Percentiles rank a stretch among this genome's conserved stretches.
phyloP scores from a whole-genome alignment of 2,888 invertebrate species.

The Lepetodrilus schrolli region DNA sequence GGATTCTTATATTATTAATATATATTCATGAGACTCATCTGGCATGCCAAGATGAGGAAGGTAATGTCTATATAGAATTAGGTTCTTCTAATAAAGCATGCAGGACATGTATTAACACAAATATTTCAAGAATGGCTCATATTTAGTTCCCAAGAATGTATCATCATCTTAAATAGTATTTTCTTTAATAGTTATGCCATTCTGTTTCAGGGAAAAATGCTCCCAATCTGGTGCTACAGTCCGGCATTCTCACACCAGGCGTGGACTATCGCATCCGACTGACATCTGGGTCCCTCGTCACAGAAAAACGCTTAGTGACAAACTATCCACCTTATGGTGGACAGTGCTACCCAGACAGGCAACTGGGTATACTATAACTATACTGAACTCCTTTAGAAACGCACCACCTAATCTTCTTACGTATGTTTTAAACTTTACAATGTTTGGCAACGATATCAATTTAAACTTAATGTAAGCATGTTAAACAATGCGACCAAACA shows the following conservation, averaged over 20 bases:
- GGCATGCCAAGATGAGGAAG: no score
- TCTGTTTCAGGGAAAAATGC: constrained; percentile 27
- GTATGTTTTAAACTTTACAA: no score
- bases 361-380: no score
- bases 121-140: neutral
- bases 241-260: constrained; percentile 29
- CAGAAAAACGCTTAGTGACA: constrained; percentile 28
- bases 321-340: constrained; percentile 41
- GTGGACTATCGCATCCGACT: constrained; percentile 34
- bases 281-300: constrained; percentile 30
- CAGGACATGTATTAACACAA: neutral
- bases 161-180: neutral
- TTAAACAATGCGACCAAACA: no score
- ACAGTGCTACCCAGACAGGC: constrained; percentile 17
- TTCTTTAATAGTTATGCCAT: neutral
- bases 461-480: no score
- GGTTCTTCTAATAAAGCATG: neutral
- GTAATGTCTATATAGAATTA: neutral
- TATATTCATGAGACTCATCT: no score
- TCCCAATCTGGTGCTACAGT: constrained; percentile 35
- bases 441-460: no score
- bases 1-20: no score
- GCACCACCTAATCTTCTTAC: no score
- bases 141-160: neutral
- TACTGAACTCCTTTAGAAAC: no score